phyloP scores from a whole-genome alignment of 2,797 vertebrate species.

The Centroberyx gerrardi region DNA sequence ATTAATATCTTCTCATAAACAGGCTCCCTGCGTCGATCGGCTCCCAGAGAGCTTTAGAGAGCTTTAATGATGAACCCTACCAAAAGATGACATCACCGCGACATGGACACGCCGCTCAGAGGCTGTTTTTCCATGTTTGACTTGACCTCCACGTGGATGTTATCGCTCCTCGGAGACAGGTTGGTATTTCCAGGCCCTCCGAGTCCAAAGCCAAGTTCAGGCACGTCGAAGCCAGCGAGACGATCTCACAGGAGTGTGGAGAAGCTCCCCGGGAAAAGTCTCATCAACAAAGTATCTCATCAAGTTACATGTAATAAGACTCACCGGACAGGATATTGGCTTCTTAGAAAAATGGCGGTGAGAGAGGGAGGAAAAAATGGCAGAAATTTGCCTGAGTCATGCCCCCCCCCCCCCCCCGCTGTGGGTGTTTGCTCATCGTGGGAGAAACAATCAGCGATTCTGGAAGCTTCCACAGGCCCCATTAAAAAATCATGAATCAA shows the following conservation, averaged over 20 bases:
- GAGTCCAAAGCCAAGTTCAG: conserved; percentile 26
- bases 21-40: not conserved
- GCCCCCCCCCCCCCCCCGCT: conserved; percentile 1
- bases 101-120: not conserved
- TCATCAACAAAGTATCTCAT: conserved; percentile 19
- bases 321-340: conserved; percentile 33
- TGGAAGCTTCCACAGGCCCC: conserved; percentile 63
- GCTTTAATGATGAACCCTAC: conserved; percentile 5
- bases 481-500: conserved; percentile 83
- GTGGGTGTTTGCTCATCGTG: conserved; percentile 66
- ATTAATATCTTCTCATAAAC: conserved; percentile 7
- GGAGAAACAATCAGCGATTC: conserved; percentile 75
- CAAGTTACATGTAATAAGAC: conserved; percentile 25
- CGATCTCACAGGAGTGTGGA: conserved; percentile 16
- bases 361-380: conserved; percentile 10
- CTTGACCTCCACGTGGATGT: conserved; percentile 33
- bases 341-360: conserved; percentile 25
- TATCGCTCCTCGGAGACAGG: not conserved
- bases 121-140: conserved; percentile 19
- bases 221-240: conserved; percentile 7
- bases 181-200: not conserved
- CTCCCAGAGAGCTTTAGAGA: not conserved
- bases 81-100: not conserved
- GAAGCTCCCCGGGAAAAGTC: conserved; percentile 30
- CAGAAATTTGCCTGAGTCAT: conserved; percentile 46